A percentile compares a stretch with the other conserved stretches of the same genome.
Conservation (phyloP, 1,140 invertebrate genomes). For the Leptinotarsa lineolata region DNA sequence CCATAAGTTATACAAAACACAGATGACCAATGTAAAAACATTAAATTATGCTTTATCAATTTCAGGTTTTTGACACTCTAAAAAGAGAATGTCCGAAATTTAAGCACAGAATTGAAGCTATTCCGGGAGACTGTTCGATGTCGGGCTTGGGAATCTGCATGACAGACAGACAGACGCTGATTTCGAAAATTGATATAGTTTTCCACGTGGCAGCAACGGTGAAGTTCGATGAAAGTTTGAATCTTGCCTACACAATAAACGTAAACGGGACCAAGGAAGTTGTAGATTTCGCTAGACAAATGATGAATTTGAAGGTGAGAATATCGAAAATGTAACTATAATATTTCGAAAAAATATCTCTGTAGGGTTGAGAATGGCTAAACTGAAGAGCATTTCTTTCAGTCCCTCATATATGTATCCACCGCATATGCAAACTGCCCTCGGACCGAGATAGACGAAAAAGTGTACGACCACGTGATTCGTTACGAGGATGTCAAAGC, state of each 20-base stretch:
- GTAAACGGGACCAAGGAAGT: constrained; percentile 65
- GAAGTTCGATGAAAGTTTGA: constrained; percentile 82
- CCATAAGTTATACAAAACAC: too few species aligned
- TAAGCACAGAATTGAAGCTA: constrained; percentile 53
- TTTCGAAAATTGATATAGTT: constrained; percentile 70
- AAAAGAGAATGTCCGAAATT: constrained; percentile 50
- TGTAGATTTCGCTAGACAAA: constrained; percentile 64
- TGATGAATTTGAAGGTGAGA: constrained; percentile 65
- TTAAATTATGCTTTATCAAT: background rate
- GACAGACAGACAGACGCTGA: constrained; percentile 62
- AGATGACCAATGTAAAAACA: background rate
- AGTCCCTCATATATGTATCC: constrained; percentile 57
- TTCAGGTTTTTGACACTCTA: constrained; percentile 41
- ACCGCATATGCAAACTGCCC: constrained; percentile 74
- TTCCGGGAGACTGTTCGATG: constrained; percentile 56
- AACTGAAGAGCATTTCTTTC: constrained; percentile 18
- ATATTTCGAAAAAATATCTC: too few species aligned
- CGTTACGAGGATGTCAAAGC: constrained; percentile 66
- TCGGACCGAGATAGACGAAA: constrained; percentile 62
- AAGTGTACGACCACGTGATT: constrained; percentile 70
- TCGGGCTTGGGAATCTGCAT: constrained; percentile 65
- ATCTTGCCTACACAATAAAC: constrained; percentile 65
- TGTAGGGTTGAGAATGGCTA: background rate
- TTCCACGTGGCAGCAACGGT: constrained; percentile 91
- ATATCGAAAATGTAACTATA: background rate